Evolutionary conservation across 2,113 vertebrate species (phyloP).

Genomic region (Tinamus guttatus): DNA sequence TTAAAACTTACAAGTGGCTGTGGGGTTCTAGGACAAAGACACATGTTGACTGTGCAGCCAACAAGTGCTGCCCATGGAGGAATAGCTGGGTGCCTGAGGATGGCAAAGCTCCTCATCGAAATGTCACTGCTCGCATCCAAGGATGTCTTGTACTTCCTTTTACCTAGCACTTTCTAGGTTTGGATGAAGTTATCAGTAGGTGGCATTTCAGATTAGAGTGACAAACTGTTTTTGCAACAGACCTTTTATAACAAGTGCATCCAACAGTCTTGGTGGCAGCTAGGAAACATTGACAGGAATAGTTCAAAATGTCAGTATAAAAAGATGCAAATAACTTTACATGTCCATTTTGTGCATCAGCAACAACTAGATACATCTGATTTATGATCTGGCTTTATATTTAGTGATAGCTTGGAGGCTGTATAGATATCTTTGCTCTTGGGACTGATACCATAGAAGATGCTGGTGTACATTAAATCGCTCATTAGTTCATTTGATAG

Average conservation of each 20-base stretch:
- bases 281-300: background rate
- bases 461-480: background rate
- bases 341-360: background rate
- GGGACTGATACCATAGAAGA: background rate
- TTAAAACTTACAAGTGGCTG: background rate
- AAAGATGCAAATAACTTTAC: background rate
- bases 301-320: background rate
- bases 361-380: background rate
- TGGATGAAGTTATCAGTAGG: background rate
- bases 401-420: background rate
- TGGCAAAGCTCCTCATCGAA: background rate
- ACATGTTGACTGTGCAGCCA: background rate
- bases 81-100: background rate
- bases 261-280: background rate
- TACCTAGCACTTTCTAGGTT: background rate
- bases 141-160: rapidly evolving
- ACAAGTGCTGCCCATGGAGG: background rate
- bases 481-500: background rate
- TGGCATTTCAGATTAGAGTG: background rate
- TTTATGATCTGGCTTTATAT: background rate
- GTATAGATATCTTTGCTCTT: background rate
- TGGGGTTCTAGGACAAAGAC: background rate
- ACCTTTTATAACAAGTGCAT: background rate
- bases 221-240: background rate
- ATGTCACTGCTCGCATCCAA: background rate